Evolutionary conservation across 2,797 vertebrate genomes (phyloP), one percentile per base, ranked within the genome.

Genomic region (Leptodactylus fallax): DNA sequence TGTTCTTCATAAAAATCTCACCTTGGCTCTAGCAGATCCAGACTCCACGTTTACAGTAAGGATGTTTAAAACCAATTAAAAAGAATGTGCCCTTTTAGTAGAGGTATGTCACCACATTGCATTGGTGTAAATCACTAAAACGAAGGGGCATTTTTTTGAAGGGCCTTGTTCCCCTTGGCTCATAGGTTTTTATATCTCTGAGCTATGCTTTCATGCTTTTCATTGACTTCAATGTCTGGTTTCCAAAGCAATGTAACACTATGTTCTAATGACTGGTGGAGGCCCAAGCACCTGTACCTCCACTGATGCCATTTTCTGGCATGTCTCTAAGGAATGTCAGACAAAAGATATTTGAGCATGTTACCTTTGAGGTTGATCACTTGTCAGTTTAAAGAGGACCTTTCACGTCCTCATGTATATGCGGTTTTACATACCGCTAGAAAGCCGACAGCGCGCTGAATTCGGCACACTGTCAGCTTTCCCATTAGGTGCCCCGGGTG

Each of bases 21-120:
- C 93, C 0, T 27, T 90, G 0, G 96, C 94, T 27, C 96, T 99
- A 79, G 93, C 93, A 0, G 97, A 98, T 91, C 95, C 96, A 0
- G 97, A 99, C 91, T 93, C 95, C 3, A 92, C 94, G 13, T 95
- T 99, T 88, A 96, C 95, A 71, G 98, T 99, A 95, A 97, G 94
- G 12, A 27, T 12, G 36, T 21, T 45, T 77, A 13, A 12, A 76
- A n/a, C 11, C 47, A 0, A 7, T 13, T 14, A 53, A 77, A 53
- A 4, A 21, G 0, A 74, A n/a, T 74, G 8, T 45, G 14, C 7
- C 47, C 7, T 16, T 77, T 53, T 53, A 12, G 8, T 76, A 51
- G 19, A 21, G 47, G 19, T n/a, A n/a, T 76, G 16, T 74, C 16
- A 49, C 36, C 51, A 6, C 4, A 19, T n/a, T 76, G 12, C 10